Base-by-base conservation (phyloP, 2,797 vertebrate species). In the Oreochromis mossambicus region DNA sequence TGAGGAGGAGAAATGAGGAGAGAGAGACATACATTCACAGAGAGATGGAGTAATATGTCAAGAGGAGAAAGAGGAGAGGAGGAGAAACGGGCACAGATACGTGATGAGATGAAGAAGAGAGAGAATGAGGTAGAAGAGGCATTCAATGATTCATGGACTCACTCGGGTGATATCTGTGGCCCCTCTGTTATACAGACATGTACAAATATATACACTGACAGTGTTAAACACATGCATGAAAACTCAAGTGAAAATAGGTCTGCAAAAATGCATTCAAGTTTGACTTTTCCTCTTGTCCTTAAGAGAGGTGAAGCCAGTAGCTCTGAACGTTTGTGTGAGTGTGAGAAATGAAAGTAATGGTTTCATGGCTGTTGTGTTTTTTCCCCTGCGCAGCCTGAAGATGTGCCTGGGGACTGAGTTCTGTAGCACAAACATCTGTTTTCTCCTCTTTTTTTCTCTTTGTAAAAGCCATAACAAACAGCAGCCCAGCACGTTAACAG, bases 401-500 rank as follows among this genome's bases (percentile, higher is more conserved):
- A 86, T 80, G 84, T 73, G 87, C 89, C 91, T 79, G 84, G 92
- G 91, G 93, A 94, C 56, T 52, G 81, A 87, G 63, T 48, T 51
- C 66, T 90, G 78, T n/a, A 92, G 91, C 88, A 75, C 86, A 91
- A 94, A 92, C 96, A 95, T 94, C 92, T 95, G 94, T 93, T 93
- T 91, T 73, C 80, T 89, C 52, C 79, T 77, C 41, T 83, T 90
- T 79, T 63, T 29, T 7, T 21, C 13, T 32, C 19, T 63, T 41
- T 48, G 8, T 56, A 85, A 90, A 88, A 88, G 79, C 86, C 80
- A 68, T 78, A 89, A 86, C 83, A 93, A 90, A 92, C 82, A 84
- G 61, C 50, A 68, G 56, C 83, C 76, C 14, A 17, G 77, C 48
- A 83, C 88, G 91, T 87, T 87, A 82, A 81, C 90, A 86, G 43